phyloP scores from a whole-genome alignment of 2,113 vertebrate species.

The Apteryx owenii region DNA sequence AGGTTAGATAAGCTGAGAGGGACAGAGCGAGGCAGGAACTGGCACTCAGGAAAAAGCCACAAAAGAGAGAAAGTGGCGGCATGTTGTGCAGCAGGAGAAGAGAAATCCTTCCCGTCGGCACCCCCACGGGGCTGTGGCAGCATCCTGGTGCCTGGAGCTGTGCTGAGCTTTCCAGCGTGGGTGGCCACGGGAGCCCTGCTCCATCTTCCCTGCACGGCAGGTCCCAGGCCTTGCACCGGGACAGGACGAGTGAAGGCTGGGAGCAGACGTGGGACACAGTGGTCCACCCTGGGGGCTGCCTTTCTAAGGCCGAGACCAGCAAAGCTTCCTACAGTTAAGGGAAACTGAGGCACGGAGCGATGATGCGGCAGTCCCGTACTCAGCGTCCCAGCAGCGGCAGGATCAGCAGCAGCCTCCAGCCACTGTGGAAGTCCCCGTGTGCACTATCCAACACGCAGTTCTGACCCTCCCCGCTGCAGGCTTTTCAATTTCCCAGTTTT shows the following conservation, averaged over 20 bases:
- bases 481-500: not conserved
- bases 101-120: not conserved
- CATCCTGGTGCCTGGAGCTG: not conserved
- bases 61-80: not conserved
- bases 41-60: not conserved
- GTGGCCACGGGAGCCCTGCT: not conserved
- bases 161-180: not conserved
- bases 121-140: not conserved
- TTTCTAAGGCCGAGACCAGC: not conserved
- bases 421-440: not conserved
- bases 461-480: not conserved
- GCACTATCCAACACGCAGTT: not conserved
- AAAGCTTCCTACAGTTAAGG: not conserved
- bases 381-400: not conserved
- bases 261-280: not conserved
- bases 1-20: not conserved
- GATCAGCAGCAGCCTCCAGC: not conserved
- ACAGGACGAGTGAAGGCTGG: not conserved
- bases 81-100: not conserved
- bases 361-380: not conserved
- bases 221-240: not conserved
- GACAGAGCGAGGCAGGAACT: accelerated
- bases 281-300: not conserved
- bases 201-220: not conserved
- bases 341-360: not conserved